Conservation (phyloP, 2,113 vertebrate genomes). For the Myotis brandtii region DNA sequence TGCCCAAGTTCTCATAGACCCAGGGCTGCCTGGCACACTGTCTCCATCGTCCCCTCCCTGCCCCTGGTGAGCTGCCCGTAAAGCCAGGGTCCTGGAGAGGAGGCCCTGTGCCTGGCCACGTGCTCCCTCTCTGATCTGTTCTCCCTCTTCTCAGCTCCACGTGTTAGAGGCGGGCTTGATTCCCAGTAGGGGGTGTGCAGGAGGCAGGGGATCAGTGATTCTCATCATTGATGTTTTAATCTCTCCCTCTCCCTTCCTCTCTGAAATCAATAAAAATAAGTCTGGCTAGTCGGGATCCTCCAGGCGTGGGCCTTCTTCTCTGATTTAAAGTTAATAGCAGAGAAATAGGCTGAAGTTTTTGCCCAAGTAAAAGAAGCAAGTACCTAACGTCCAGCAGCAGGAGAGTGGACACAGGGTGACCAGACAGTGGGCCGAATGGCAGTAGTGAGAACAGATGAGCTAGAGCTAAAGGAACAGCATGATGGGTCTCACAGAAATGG, state of each 20-base stretch:
- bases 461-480: not conserved
- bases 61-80: constrained; percentile 9
- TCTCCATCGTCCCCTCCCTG: not conserved
- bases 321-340: not conserved
- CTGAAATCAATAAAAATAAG: too few species aligned
- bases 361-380: not conserved
- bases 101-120: not conserved
- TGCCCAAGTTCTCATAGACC: not conserved
- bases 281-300: not conserved
- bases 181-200: too few species aligned
- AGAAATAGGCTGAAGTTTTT: constrained; percentile 16
- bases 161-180: not conserved
- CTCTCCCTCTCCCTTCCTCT: too few species aligned
- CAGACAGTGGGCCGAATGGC: not conserved
- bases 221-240: too few species aligned
- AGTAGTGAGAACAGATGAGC: not conserved
- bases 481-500: not conserved
- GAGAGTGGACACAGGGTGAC: not conserved
- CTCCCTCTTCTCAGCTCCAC: not conserved
- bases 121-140: not conserved
- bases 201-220: too few species aligned
- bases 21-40: not conserved
- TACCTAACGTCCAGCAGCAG: not conserved
- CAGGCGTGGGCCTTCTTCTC: not conserved
- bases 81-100: not conserved